These are phyloP conservation scores for Tupiocoris notatus DNA, from an alignment of 2,888 invertebrate genomes.

Conservation along the genomic window DNA sequence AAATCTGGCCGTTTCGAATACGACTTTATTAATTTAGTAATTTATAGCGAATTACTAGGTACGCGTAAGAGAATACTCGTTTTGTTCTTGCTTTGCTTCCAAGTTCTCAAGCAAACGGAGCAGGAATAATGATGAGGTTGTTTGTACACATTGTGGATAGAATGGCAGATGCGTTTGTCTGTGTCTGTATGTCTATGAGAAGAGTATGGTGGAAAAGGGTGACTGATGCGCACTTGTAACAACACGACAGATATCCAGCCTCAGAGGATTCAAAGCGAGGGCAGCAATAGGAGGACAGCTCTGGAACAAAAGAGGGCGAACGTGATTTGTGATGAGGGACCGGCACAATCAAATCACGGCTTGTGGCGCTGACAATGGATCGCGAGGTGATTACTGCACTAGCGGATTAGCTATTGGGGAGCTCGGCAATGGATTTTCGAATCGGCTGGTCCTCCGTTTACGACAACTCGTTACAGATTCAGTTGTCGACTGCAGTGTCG, in stretches of 20 bases:
- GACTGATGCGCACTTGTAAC: conserved; percentile 32
- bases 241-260: conserved; percentile 4
- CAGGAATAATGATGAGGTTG: conserved; percentile 29
- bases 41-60: no score
- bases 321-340: conserved; percentile 23
- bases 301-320: conserved; percentile 1
- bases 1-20: no score
- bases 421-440: not conserved
- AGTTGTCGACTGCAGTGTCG: no score
- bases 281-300: not conserved
- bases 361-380: conserved; percentile 2
- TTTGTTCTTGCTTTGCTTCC: no score
- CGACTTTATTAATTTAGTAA: no score
- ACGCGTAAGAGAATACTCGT: no score
- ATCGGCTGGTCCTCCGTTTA: not conserved
- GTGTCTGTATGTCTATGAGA: not conserved
- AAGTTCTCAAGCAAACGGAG: conserved; percentile 20
- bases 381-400: conserved; percentile 12
- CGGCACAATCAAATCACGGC: conserved; percentile 25
- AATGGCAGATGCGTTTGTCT: conserved; percentile 16
- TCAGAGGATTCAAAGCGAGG: not conserved
- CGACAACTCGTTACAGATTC: no score
- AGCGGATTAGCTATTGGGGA: conserved; percentile 5
- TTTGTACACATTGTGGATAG: conserved; percentile 33
- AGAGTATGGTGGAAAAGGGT: conserved; percentile 15